Conservation (phyloP, 2,797 vertebrate species). For the Octomys mimax region DNA sequence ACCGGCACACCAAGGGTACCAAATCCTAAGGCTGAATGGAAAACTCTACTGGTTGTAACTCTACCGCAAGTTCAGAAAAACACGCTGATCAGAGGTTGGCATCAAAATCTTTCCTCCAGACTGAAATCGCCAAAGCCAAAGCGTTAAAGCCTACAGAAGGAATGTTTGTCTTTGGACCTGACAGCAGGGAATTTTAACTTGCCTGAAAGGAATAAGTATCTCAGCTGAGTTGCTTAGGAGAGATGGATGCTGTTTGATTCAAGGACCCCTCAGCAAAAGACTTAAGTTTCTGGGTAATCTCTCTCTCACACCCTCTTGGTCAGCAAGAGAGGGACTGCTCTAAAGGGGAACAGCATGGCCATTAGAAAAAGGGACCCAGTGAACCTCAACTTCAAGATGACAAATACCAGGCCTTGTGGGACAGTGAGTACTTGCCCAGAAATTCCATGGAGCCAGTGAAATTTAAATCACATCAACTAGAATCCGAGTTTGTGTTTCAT, state of each 20-base stretch:
- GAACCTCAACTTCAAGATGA: not conserved
- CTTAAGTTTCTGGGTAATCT: slow-evolving; percentile 49
- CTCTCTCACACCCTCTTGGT: slow-evolving; percentile 21
- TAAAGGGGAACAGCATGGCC: fast-evolving
- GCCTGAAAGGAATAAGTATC: not conserved
- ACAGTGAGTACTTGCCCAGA: not conserved
- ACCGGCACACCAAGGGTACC: slow-evolving; percentile 61
- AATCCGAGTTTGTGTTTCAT: not conserved
- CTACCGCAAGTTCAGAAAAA: slow-evolving; percentile 73
- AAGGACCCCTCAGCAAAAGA: slow-evolving; percentile 29
- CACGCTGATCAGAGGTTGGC: slow-evolving; percentile 56
- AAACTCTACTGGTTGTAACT: slow-evolving; percentile 72
- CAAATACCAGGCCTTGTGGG: not conserved
- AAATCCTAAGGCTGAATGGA: slow-evolving; percentile 72
- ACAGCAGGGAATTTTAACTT: slow-evolving; percentile 27
- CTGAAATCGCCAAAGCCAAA: slow-evolving; percentile 68
- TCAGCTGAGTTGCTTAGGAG: slow-evolving; percentile 25
- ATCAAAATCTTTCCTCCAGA: slow-evolving; percentile 41
- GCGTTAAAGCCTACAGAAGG: not conserved
- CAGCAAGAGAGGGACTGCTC: not conserved
- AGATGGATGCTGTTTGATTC: slow-evolving; percentile 13
- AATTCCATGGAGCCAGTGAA: not conserved
- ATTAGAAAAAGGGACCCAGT: fast-evolving
- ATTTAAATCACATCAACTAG: not conserved
- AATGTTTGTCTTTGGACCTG: slow-evolving; percentile 42